These are phyloP conservation scores for Ctenosaura bakeri DNA, from an alignment of 2,797 vertebrate species.

Conservation along the genomic window DNA sequence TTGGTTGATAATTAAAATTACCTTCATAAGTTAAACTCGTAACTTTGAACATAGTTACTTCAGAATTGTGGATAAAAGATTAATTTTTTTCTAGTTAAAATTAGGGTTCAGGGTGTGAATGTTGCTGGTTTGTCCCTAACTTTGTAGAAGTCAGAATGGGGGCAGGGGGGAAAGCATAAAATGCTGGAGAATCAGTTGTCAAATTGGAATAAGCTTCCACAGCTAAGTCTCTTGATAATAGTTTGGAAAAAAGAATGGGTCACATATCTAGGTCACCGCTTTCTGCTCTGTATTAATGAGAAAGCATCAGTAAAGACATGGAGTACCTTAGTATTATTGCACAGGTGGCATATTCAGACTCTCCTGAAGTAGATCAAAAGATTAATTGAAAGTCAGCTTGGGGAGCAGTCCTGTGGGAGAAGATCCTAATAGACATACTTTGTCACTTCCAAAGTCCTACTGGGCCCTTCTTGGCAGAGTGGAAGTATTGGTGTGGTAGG, in stretches of 20 bases:
- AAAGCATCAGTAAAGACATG: background rate
- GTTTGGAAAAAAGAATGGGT: background rate
- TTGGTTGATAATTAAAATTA: background rate
- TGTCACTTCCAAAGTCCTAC: background rate
- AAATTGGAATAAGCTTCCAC: background rate
- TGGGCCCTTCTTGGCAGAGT: background rate
- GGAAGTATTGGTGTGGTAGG: no score
- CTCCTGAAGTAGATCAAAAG: conserved; percentile 40
- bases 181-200: conserved; percentile 20
- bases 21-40: conserved; percentile 42
- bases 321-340: conserved; percentile 18
- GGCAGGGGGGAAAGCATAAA: background rate
- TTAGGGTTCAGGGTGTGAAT: conserved; percentile 2
- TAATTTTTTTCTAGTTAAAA: conserved; percentile 15
- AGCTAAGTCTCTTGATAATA: background rate
- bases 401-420: background rate
- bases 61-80: conserved; percentile 21
- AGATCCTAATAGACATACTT: background rate
- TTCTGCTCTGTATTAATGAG: conserved; percentile 13
- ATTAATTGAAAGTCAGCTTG: conserved; percentile 55
- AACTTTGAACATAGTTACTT: conserved; percentile 18
- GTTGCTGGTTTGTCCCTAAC: background rate
- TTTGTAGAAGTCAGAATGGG: conserved; percentile 1
- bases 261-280: conserved; percentile 32
- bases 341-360: conserved; percentile 16